A percentile compares a stretch with the other conserved stretches of the same genome.
Conservation (phyloP, 2,888 invertebrate genomes). For the Dryadula phaetusa region DNA sequence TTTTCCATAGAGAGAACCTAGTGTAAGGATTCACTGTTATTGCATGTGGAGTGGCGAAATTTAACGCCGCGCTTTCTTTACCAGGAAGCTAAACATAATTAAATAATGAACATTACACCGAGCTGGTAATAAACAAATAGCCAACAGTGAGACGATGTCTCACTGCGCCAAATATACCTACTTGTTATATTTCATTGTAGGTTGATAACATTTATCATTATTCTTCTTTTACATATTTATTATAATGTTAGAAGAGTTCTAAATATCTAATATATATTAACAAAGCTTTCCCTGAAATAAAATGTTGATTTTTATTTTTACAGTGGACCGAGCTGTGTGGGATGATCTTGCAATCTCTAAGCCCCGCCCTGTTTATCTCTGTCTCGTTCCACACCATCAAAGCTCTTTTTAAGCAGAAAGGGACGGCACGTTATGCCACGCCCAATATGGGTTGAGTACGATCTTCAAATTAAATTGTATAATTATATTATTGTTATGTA, state of each 20-base stretch:
- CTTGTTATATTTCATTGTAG: too few relatives aligned
- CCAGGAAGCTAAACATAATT: too few relatives aligned
- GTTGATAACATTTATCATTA: too few relatives aligned
- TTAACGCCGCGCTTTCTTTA: too few relatives aligned
- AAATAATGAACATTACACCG: too few relatives aligned
- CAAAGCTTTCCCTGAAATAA: slow-evolving; percentile 49
- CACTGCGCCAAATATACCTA: too few relatives aligned
- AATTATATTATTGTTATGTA: too few relatives aligned
- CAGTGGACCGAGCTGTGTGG: slow-evolving; percentile 53
- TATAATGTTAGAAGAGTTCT: background rate
- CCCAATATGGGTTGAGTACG: background rate
- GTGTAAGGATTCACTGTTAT: too few relatives aligned
- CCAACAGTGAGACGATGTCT: too few relatives aligned
- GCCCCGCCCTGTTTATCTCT: slow-evolving; percentile 61
- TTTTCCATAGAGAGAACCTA: too few relatives aligned
- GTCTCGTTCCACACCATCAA: slow-evolving; percentile 50
- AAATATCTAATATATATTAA: slow-evolving; percentile 41
- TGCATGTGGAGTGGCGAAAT: too few relatives aligned
- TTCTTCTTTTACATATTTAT: background rate
- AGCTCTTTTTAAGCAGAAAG: slow-evolving; percentile 31
- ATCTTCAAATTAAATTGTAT: background rate
- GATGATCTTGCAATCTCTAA: slow-evolving; percentile 52
- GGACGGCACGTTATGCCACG: slow-evolving; percentile 28
- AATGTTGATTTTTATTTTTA: slow-evolving; percentile 60
- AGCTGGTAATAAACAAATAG: too few relatives aligned